These are phyloP conservation scores for Actenoides lindsayi DNA, from an alignment of 2,113 vertebrate species.

Conservation along the genomic window DNA sequence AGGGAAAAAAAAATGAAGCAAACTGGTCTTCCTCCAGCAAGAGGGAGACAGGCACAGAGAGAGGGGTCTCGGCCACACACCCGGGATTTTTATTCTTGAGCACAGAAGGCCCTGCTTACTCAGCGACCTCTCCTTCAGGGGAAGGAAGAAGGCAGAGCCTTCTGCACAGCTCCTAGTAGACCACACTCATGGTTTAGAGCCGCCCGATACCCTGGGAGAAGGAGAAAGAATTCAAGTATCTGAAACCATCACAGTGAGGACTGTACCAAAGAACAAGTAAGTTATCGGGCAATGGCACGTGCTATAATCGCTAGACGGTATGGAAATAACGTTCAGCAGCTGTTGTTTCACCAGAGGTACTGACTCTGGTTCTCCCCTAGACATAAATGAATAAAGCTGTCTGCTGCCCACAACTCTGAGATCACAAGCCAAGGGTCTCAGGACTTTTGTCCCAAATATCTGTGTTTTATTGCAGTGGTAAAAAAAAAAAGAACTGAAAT, in stretches of 20 bases:
- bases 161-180: background rate
- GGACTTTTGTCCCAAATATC: background rate
- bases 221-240: background rate
- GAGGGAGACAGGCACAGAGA: background rate
- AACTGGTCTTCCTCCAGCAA: background rate
- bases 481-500: background rate
- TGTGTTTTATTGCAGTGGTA: background rate
- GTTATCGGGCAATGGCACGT: background rate
- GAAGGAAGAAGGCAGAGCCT: background rate
- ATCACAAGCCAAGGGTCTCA: background rate
- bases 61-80: fast-evolving
- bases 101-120: background rate
- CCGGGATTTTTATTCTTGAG: background rate
- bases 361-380: background rate
- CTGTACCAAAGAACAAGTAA: background rate
- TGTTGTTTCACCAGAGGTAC: background rate
- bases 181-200: background rate
- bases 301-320: background rate
- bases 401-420: background rate
- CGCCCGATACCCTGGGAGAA: background rate
- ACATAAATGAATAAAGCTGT: background rate
- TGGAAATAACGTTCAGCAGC: conserved; percentile 6
- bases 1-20: background rate
- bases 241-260: background rate
- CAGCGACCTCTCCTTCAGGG: background rate